Percentiles rank a stretch among this genome's conserved stretches.
Evolutionary conservation across 2,888 invertebrate genomes (phyloP).

Genomic region (Cantharis nigra): DNA sequence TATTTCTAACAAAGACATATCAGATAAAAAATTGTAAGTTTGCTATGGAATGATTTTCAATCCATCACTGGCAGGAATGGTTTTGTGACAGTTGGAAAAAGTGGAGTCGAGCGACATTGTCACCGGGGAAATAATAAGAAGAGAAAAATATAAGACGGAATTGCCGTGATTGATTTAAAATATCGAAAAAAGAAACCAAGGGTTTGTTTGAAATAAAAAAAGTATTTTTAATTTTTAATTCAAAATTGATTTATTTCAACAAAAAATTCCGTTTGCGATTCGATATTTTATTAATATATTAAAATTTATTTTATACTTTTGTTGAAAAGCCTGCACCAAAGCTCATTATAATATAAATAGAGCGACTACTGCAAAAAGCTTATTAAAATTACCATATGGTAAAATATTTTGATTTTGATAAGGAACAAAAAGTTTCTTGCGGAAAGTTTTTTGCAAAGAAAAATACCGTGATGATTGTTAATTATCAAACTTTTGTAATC

Average conservation of each 20-base stretch:
- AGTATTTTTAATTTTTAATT: neutral
- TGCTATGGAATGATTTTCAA: conserved; percentile 48
- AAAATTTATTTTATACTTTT: neutral
- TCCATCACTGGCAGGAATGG: conserved; percentile 49
- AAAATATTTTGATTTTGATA: neutral
- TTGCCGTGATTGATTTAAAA: conserved; percentile 52
- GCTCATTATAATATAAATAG: neutral
- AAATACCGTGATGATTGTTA: neutral
- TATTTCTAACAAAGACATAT: conserved; percentile 35
- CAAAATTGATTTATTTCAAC: neutral
- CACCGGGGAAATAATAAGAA: conserved; percentile 52
- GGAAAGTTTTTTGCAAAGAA: neutral
- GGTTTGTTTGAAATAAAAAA: neutral
- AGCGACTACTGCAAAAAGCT: neutral
- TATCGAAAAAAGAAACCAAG: conserved; percentile 33
- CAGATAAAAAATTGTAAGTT: conserved; percentile 45
- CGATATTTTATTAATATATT: neutral
- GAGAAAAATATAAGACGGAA: conserved; percentile 49
- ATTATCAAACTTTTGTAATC: neutral
- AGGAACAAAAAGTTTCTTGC: neutral
- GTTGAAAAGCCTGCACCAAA: neutral
- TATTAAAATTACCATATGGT: neutral
- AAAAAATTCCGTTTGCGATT: neutral
- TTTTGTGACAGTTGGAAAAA: conserved; percentile 48
- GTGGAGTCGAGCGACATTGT: conserved; percentile 49